Conservation (phyloP, 2,888 invertebrate species). For the Calameuta filiformis region DNA sequence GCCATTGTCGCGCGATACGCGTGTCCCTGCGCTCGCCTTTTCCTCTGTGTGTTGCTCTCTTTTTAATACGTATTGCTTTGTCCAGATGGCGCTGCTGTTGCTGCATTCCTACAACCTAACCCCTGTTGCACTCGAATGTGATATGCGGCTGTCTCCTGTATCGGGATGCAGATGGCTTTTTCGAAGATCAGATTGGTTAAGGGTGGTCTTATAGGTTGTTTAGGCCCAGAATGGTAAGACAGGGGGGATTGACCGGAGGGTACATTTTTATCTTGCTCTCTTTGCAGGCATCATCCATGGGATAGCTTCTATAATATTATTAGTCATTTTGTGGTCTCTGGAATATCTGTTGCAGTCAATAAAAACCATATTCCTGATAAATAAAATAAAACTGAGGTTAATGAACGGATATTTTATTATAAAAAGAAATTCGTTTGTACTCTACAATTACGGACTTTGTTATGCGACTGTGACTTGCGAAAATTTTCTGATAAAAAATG, state of each 20-base stretch:
- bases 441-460: background rate
- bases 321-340: background rate
- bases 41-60: conserved; percentile 15
- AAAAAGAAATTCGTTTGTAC: background rate
- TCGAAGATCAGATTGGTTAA: background rate
- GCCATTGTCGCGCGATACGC: conserved; percentile 57
- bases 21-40: conserved; percentile 43
- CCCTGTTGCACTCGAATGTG: background rate
- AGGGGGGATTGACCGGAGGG: background rate
- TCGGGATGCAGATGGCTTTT: background rate
- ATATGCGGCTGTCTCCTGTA: background rate
- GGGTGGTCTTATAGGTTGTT: background rate
- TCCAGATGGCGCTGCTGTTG: conserved; percentile 39
- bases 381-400: background rate
- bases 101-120: conserved; percentile 8
- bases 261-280: background rate
- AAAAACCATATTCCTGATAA: background rate
- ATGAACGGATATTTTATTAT: background rate
- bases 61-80: background rate
- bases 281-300: background rate
- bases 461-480: background rate
- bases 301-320: background rate
- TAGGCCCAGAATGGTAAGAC: background rate
- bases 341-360: background rate
- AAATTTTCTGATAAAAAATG: background rate